Conservation (phyloP, 1,140 invertebrate genomes). For the Whitmania pigra region DNA sequence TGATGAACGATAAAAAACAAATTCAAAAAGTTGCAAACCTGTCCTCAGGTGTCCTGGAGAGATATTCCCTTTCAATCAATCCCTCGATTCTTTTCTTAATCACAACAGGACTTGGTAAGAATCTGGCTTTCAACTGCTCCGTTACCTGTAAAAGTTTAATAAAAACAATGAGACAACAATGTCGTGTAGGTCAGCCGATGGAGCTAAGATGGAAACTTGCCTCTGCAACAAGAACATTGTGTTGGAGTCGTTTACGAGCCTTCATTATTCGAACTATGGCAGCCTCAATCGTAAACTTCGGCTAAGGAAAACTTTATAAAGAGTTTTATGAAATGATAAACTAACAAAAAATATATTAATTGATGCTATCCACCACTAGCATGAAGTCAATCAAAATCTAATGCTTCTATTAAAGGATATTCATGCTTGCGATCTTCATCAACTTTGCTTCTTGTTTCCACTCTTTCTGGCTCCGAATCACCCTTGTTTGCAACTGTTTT, state of each 20-base stretch:
- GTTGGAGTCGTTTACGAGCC: constrained; percentile 74
- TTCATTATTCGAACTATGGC: constrained; percentile 99
- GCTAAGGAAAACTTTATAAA: neutral
- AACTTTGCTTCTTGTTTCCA: constrained; percentile 92
- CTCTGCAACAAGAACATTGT: constrained; percentile 84
- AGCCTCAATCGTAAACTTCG: constrained; percentile 66
- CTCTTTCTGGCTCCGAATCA: constrained; percentile 92
- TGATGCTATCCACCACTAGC: too few relatives aligned
- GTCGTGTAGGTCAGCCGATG: too few relatives aligned
- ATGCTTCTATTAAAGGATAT: constrained; percentile 40
- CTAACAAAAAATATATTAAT: neutral
- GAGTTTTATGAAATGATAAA: neutral
- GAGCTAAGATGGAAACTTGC: constrained; percentile 36
- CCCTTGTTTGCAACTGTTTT: constrained; percentile 82
- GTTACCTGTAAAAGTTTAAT: constrained; percentile 55
- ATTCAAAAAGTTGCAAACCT: constrained; percentile 44
- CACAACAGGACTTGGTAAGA: constrained; percentile 89
- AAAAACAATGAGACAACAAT: neutral
- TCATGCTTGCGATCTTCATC: constrained; percentile 99
- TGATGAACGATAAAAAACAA: constrained; percentile 18
- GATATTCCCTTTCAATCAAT: constrained; percentile 94
- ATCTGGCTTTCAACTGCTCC: constrained; percentile 84
- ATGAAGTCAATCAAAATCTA: too few relatives aligned
- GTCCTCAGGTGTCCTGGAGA: constrained; percentile 88
- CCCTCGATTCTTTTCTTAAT: constrained; percentile 99